A percentile compares a stretch with the other conserved stretches of the same genome.
Conservation (phyloP, 2,888 invertebrate species). For the Metallyticus violacea region DNA sequence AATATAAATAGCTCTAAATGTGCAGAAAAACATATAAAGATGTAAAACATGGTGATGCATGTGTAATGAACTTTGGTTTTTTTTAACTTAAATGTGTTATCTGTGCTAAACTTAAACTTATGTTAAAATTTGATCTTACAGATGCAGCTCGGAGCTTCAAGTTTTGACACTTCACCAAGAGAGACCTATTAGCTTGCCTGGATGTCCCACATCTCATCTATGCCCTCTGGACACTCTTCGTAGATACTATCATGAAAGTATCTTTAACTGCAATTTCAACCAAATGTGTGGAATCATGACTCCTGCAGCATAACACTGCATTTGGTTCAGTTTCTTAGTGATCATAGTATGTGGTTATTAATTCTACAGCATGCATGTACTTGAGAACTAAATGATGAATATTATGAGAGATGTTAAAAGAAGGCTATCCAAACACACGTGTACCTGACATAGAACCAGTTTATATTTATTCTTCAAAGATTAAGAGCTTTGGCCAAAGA, state of each 20-base stretch:
- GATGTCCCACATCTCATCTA: constrained; percentile 61
- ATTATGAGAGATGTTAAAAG: neutral
- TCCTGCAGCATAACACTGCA: neutral
- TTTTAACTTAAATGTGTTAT: no score
- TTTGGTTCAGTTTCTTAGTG: neutral
- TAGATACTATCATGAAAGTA: constrained; percentile 56
- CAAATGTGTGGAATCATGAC: constrained; percentile 55
- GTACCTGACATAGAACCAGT: neutral
- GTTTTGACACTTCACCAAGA: constrained; percentile 75
- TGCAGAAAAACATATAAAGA: no score
- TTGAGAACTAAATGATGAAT: neutral
- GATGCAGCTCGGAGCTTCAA: constrained; percentile 53
- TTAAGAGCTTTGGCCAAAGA: neutral
- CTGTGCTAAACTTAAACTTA: no score
- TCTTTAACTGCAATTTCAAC: constrained; percentile 64
- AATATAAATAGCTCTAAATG: no score
- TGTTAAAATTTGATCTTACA: no score
- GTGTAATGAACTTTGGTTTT: no score
- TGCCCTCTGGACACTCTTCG: constrained; percentile 62
- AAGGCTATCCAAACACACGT: neutral
- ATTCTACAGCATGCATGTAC: neutral
- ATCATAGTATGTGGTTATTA: neutral
- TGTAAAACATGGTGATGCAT: no score
- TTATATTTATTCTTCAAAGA: neutral
- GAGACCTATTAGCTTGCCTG: constrained; percentile 62